These are phyloP conservation scores for Microcebus jonahi DNA, from an alignment of 2,113 vertebrate genomes.

Conservation along the genomic window DNA sequence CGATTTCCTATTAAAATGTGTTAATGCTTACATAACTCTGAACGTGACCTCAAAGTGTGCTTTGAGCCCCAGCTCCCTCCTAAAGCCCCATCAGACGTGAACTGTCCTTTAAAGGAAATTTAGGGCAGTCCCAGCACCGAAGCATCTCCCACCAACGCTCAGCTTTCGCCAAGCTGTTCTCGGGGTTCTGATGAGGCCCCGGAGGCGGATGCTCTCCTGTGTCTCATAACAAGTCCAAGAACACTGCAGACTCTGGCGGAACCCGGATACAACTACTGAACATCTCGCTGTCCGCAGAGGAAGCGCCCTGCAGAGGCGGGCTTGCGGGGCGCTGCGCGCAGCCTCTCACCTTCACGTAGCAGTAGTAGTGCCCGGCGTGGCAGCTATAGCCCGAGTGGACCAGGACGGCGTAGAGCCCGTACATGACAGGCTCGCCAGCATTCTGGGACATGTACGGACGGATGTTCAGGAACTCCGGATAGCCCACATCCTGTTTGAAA, in stretches of 20 bases:
- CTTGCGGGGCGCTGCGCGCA: fast-evolving
- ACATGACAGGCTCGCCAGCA: conserved; percentile 90
- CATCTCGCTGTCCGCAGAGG: fast-evolving
- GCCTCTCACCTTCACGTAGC: conserved; percentile 93
- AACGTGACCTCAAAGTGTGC: fast-evolving
- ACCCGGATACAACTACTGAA: background rate
- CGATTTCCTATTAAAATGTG: fast-evolving
- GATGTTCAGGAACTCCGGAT: conserved; percentile 94
- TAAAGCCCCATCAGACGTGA: fast-evolving
- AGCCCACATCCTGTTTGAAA: conserved; percentile 91
- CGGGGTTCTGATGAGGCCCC: background rate
- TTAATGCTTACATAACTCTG: fast-evolving
- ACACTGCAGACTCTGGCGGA: fast-evolving
- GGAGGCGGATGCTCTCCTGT: background rate
- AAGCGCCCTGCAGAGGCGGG: too few species aligned
- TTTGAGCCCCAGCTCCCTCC: background rate
- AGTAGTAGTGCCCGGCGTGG: conserved; percentile 97
- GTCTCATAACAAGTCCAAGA: too few species aligned
- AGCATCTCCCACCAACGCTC: background rate
- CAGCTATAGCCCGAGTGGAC: conserved; percentile 98
- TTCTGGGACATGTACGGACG: conserved; percentile 96
- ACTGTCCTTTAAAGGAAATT: background rate
- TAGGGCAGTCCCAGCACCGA: background rate
- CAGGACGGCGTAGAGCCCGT: conserved; percentile 94
- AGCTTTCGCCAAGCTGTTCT: background rate